phyloP scores from a whole-genome alignment of 2,888 invertebrate species.

The Volucella inflata region DNA sequence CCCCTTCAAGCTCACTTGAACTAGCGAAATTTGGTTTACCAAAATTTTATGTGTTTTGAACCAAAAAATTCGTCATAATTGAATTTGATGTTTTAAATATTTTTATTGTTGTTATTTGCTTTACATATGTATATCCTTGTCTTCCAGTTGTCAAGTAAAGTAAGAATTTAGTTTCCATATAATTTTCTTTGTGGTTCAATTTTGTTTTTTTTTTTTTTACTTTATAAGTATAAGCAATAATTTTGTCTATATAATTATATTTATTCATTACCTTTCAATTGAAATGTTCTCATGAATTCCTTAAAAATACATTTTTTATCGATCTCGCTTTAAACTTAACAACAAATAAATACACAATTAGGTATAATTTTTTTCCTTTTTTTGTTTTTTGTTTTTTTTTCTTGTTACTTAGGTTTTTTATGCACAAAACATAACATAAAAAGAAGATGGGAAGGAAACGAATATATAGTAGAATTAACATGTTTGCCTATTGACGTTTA shows the following conservation, averaged over 20 bases:
- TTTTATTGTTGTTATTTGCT: conserved; percentile 71
- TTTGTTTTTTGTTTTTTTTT: conserved; percentile 20
- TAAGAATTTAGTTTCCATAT: conserved; percentile 67
- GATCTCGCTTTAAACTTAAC: conserved; percentile 76
- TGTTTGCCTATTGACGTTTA: conserved; percentile 28
- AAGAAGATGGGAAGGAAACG: conserved; percentile 64
- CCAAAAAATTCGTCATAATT: too few relatives aligned
- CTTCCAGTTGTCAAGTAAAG: conserved; percentile 66
- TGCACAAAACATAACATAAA: conserved; percentile 55
- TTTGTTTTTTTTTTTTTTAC: conserved; percentile 35
- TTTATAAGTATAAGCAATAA: conserved; percentile 65
- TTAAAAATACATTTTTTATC: conserved; percentile 69
- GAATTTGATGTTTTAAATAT: conserved; percentile 38
- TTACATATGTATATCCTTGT: conserved; percentile 69
- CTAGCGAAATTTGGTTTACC: too few relatives aligned
- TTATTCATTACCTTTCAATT: conserved; percentile 25
- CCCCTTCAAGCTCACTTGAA: too few relatives aligned
- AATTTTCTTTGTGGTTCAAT: conserved; percentile 26
- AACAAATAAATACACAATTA: conserved; percentile 77
- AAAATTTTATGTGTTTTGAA: too few relatives aligned
- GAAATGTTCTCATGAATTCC: conserved; percentile 27
- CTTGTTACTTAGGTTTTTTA: neutral
- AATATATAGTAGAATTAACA: conserved; percentile 56
- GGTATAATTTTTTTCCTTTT: conserved; percentile 56
- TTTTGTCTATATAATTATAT: conserved; percentile 61